Base-by-base conservation (phyloP, 2,797 vertebrate species). In the Enteromius radiatus region DNA sequence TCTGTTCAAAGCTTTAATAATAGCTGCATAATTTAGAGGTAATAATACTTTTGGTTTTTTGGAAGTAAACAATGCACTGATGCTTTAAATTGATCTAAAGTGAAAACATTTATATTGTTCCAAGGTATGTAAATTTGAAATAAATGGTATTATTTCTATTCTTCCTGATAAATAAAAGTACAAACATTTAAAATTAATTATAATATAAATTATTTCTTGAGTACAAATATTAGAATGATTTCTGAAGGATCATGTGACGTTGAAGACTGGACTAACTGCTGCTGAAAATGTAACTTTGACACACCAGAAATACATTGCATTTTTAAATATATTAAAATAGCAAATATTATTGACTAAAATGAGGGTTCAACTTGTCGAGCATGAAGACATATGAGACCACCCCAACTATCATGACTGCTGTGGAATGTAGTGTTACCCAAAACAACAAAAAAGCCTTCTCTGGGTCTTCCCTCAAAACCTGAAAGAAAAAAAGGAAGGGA, bases 391-490 rank as follows among this genome's bases (percentile, higher is more conserved):
- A 45, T 4, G 2, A 81, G 87, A 88, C 87, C 85, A 88, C 87
- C 85, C 85, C 59, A 84, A 86, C 54, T 83, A 59, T 64, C 80
- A 82, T 73, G 75, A 38, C 28, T 82, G 61, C 82, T 56, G 10
- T 80, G 84, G 85, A 87, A 87, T 85, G 84, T 88, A 85, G 82
- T 79, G 49, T 87, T 69, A 88, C 84, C 19, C 19, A 19, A 21
- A 77, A 81, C 28, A 21, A 19, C 26, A 17, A 73, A 76, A 45
- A 47, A 2, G 3, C 11, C 4, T 43, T 52, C 87, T 71, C 70
- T 49, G 33, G 78, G 67, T 88, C 79, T 80, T 52, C 71, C 84
- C 80, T 68, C 71, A 80, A 84, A 83, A 82, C 65, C 76, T 79
- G 69, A 74, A 71, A 81, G 76, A 84, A 85, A 31, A 80, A 81